Conservation (phyloP, 2,113 vertebrate species). For the Notothenia coriiceps region DNA sequence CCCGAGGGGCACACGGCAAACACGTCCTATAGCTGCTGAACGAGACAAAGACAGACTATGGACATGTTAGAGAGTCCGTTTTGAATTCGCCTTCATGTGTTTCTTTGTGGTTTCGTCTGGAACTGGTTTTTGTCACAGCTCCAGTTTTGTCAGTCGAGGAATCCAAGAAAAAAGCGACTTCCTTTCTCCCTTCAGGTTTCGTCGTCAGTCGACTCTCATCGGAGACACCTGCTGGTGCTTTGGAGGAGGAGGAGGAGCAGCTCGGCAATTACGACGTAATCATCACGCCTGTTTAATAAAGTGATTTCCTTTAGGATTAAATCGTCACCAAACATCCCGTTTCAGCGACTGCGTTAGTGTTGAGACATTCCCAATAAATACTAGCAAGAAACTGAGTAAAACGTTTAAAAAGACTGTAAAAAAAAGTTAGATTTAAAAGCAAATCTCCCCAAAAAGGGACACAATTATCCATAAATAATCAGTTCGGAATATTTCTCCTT, state of each 20-base stretch:
- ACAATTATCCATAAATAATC: slow-evolving; percentile 23
- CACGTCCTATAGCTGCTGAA: slow-evolving; percentile 15
- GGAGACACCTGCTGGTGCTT: slow-evolving; percentile 65
- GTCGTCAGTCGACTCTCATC: neutral
- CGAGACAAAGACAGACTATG: slow-evolving; percentile 4
- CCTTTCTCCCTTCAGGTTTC: neutral
- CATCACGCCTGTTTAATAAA: slow-evolving; percentile 18
- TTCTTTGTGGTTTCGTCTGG: neutral
- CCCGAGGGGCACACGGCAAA: slow-evolving; percentile 23
- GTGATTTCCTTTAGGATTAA: slow-evolving; percentile 18
- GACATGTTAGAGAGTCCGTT: slow-evolving; percentile 8
- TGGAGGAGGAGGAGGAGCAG: slow-evolving; percentile 26
- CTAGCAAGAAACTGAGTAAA: slow-evolving; percentile 36
- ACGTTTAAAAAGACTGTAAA: slow-evolving; percentile 39
- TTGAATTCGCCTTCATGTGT: slow-evolving; percentile 4
- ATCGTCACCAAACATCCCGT: slow-evolving; percentile 11
- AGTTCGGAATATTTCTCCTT: slow-evolving; percentile 16
- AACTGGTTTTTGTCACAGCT: slow-evolving; percentile 13
- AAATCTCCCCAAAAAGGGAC: slow-evolving; percentile 13
- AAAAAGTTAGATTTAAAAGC: slow-evolving; percentile 29
- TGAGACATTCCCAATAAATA: slow-evolving; percentile 65
- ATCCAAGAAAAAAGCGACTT: slow-evolving; percentile 2
- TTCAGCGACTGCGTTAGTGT: slow-evolving; percentile 69
- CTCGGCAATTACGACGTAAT: slow-evolving; percentile 23
- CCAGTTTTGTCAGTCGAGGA: slow-evolving; percentile 27